Evolutionary conservation across 2,888 invertebrate species (phyloP), one percentile per base, ranked within the genome.

Genomic region (Drosophila gaucha): DNA sequence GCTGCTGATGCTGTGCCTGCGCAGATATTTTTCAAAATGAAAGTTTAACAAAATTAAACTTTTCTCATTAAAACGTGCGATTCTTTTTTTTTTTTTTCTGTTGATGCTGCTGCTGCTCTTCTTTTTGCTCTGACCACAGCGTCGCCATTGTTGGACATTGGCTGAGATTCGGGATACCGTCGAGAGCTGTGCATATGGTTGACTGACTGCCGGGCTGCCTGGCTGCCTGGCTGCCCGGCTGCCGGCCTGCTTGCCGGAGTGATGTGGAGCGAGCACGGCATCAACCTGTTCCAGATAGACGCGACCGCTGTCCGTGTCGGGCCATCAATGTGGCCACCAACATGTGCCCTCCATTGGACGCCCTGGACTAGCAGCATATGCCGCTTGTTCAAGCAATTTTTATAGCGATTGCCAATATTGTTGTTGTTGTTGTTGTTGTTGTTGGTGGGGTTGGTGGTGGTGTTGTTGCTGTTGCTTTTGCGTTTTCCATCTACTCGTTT

Each of bases 11-110:
- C 67, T 79, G 74, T 58, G 83, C 65, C 77, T 64, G 78, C 67
- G 72, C 78, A 76, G 86, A 85, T 77, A 80, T 79, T 85, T 86
- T 88, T 80, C 74, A 78, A 89, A 89, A 83, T 82, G 89, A 82
- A 89, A 88, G 75, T 90, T 86, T 85, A 86, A 89, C 89, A 83
- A 87, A 89, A 90, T 90, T 89, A 89, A 90, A 90, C 90, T 90
- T 90, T 90, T 90, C 90, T 90, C 90, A 90, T 90, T 90, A 90
- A 90, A 90, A 90, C 86, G 88, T 89, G 89, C 88, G 78, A 83
- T 85, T 78, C 76, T 77, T 70, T 73, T 67, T 47, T 55, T 62
- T 9, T 36, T 49, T 50, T 35, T 49, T 58, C 49, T 35, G n/a
- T n/a, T n/a, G n/a, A n/a, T 55, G 47, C 57, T 54, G 43, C 26